Base-by-base conservation (phyloP, 2,113 vertebrate genomes). In the Xiphophorus couchianus region DNA sequence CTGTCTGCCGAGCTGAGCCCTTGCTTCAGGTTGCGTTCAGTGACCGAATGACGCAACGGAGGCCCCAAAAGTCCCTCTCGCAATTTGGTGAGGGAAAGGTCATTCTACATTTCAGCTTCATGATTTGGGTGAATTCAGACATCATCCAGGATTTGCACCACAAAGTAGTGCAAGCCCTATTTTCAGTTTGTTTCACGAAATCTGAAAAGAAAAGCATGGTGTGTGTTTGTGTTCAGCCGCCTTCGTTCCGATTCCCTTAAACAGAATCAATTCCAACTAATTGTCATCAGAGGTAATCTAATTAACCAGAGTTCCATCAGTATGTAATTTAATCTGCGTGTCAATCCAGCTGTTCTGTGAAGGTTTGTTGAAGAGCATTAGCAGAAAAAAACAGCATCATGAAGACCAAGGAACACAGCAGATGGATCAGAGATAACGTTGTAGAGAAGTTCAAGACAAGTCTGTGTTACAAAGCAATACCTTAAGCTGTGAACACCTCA, bases 11-110 rank as follows among this genome's bases (percentile, higher is more conserved):
- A 79, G 77, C 83, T 88, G 74, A 82, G 78, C 44, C 33, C 69
- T 64, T 78, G 71, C 85, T 86, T 86, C 74, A 69, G 69, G 73
- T 74, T 88, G 31, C 70, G 71, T 80, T 89, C 42, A 82, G 67
- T 9, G 12, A 58, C 17, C 17, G 11, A 70, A 86, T 67, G 78
- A 83, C 77, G 66, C 33, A 58, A 39, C 25, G 63, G 28, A 3
- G 44, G 58, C 78, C 37, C 73, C 33, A 70, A n/a, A 67, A 71
- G 66, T 29, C 62, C 37, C 65, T 11, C 30, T 28, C 63, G 33
- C 60, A 74, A 60, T 17, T 58, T 3, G 5, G 44, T 15, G 64
- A 76, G 76, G 28, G 48, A 81, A 66, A 73, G 30, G 42, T 67
- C 69, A 66, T 62, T 61, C 12, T 69, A 37, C 14, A 39, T 33